Percentiles rank a stretch among this genome's conserved stretches.
These are phyloP conservation scores for Eulithis testata DNA, from an alignment of 2,888 invertebrate genomes.

Conservation along the genomic window DNA sequence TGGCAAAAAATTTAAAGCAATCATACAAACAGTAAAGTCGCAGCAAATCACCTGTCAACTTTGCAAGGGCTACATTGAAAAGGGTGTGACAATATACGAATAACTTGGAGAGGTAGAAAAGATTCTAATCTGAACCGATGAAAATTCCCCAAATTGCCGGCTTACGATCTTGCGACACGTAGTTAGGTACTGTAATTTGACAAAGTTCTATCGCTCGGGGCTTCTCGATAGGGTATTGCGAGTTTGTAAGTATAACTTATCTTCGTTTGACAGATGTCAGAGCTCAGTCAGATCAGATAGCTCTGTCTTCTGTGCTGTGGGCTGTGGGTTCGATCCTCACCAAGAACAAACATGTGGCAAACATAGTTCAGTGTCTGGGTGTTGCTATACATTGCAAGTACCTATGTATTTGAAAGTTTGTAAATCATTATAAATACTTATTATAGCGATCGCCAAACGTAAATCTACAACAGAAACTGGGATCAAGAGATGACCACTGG, in stretches of 20 bases:
- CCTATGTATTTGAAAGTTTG: too few species aligned
- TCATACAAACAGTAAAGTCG: background rate
- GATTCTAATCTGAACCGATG: slow-evolving; percentile 24
- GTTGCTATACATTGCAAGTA: too few species aligned
- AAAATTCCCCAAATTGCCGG: slow-evolving; percentile 35
- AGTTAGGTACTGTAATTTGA: slow-evolving; percentile 40
- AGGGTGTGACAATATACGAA: slow-evolving; percentile 38
- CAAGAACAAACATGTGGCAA: too few species aligned
- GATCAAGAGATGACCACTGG: too few species aligned
- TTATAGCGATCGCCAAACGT: too few species aligned
- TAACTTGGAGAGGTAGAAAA: slow-evolving; percentile 36
- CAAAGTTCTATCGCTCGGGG: slow-evolving; percentile 36
- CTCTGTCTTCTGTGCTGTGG: too few species aligned
- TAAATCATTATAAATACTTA: too few species aligned
- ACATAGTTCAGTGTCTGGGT: too few species aligned
- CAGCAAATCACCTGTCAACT: slow-evolving; percentile 9
- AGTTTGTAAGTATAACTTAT: slow-evolving; percentile 5
- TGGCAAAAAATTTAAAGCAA: background rate
- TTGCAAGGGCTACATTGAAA: slow-evolving; percentile 25
- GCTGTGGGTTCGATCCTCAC: too few species aligned
- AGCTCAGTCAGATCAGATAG: too few species aligned
- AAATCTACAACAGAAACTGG: too few species aligned
- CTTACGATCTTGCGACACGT: slow-evolving; percentile 36
- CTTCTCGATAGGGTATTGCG: slow-evolving; percentile 2
- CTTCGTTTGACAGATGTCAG: too few species aligned